Base-by-base conservation (phyloP, 1,140 invertebrate species). In the Orius laevigatus region DNA sequence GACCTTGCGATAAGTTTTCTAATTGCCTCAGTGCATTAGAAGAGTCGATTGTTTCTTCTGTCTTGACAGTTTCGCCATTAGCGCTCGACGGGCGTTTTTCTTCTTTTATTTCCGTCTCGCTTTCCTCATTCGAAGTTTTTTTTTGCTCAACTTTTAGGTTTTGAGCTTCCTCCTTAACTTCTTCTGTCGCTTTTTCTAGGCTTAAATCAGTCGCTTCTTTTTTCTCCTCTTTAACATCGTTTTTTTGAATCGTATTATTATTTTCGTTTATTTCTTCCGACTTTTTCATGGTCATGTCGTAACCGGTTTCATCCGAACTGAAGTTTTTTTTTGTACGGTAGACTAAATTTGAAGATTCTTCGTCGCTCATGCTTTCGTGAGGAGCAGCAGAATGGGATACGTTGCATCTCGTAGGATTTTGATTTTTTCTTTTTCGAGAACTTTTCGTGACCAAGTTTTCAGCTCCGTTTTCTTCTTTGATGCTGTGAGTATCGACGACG, bases 391-490 rank as follows among this genome's bases (percentile, higher is more conserved):
- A 42, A 42, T 38, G 57, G 48, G 70, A 72, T 38, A 80, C 69
- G 2, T 84, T 76, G 60, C 81, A 86, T 49, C 87, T 72, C 1
- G 84, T 90, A 0, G 90, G 91, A 63, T 93, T 91, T 57, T 88
- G 80, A 57, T 81, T 91, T 66, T 95, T 96, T 42, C 91, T 69
- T 66, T 94, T 91, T 41, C 89, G 54, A 8, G 61, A 60, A 14
- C 58, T 59, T 49, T 63, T 66, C 0, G 55, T 47, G 2, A 57
- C 51, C 31, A 50, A 35, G 61, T 66, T 67, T 59, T 56, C 57
- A 52, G 50, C 56, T 53, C 56, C 69, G 60, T 52, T 57, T 53
- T 70, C 68, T 61, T 68, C 70, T 60, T 71, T 73, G 39, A 63
- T 57, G 56, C 62, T 69, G 33, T 68, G 66, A 49, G 65, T 66